These are phyloP conservation scores for Malacoctenus gilli DNA, from an alignment of 2,797 vertebrate species.

Conservation along the genomic window DNA sequence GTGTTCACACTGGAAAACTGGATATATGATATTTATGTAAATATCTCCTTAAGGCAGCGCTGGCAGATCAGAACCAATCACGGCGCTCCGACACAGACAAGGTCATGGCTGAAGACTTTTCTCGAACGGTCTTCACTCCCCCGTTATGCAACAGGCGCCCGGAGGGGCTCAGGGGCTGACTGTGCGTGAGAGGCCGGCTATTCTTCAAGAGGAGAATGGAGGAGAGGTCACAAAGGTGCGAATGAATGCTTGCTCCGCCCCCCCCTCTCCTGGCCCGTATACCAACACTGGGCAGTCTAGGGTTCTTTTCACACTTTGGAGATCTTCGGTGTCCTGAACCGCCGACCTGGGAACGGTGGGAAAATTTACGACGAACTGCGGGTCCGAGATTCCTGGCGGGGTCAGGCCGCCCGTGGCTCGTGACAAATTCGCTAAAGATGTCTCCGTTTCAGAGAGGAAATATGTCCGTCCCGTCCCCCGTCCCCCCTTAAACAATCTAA, in stretches of 20 bases:
- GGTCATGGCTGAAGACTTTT: conserved; percentile 69
- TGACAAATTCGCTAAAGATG: conserved; percentile 34
- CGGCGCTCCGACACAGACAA: conserved; percentile 56
- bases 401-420: conserved; percentile 4
- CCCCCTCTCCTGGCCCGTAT: conserved; percentile 49
- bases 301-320: conserved; percentile 54
- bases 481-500: too few relatives aligned
- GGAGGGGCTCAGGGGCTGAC: conserved; percentile 48
- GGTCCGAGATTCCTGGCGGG: conserved; percentile 6
- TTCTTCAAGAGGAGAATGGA: conserved; percentile 68
- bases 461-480: neutral
- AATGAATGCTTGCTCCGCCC: conserved; percentile 58
- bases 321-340: conserved; percentile 50
- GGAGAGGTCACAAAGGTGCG: conserved; percentile 67
- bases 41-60: conserved; percentile 30
- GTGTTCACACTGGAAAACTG: neutral
- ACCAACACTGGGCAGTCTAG: conserved; percentile 58
- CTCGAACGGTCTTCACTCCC: conserved; percentile 60
- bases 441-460: conserved; percentile 3
- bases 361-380: conserved; percentile 39
- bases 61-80: conserved; percentile 23
- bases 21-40: conserved; percentile 12
- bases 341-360: conserved; percentile 42
- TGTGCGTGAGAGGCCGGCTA: conserved; percentile 61
- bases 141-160: conserved; percentile 61